A percentile compares a stretch with the other conserved stretches of the same genome.
Evolutionary conservation across 2,797 vertebrate genomes (phyloP).

Genomic region (Percopsis omiscomaycus): DNA sequence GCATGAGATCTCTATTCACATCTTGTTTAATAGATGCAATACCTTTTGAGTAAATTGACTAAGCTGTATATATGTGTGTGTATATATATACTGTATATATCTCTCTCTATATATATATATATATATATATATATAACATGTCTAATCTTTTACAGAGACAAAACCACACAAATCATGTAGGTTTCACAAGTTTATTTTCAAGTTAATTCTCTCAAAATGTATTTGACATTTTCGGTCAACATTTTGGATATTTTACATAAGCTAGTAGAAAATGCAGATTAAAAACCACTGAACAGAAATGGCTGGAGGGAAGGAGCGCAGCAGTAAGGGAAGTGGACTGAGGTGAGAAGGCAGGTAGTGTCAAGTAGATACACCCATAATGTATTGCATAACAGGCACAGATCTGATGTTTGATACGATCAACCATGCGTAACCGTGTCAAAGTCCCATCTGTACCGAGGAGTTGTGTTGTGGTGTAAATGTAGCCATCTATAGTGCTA

Average conservation of each 20-base stretch:
- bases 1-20: no score
- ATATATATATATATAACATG: no score
- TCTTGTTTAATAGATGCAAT: no score
- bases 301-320: conserved; percentile 37
- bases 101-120: conserved; percentile 27
- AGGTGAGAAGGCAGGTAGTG: conserved; percentile 34
- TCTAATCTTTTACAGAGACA: neutral
- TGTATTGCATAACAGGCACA: no score
- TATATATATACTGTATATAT: conserved; percentile 69
- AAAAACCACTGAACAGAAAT: conserved; percentile 64
- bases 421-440: no score
- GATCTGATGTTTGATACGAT: no score
- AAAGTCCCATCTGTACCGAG: no score
- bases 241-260: conserved; percentile 65
- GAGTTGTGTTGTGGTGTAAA: no score
- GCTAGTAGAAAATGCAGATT: conserved; percentile 72
- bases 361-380: conserved; percentile 5
- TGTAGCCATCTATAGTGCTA: no score
- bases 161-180: conserved; percentile 13
- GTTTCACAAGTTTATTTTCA: conserved; percentile 59
- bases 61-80: no score
- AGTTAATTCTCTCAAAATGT: conserved; percentile 74
- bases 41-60: no score
- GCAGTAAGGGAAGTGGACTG: conserved; percentile 32
- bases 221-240: conserved; percentile 49